phyloP scores from a whole-genome alignment of 2,113 vertebrate species.

The Athene noctua region DNA sequence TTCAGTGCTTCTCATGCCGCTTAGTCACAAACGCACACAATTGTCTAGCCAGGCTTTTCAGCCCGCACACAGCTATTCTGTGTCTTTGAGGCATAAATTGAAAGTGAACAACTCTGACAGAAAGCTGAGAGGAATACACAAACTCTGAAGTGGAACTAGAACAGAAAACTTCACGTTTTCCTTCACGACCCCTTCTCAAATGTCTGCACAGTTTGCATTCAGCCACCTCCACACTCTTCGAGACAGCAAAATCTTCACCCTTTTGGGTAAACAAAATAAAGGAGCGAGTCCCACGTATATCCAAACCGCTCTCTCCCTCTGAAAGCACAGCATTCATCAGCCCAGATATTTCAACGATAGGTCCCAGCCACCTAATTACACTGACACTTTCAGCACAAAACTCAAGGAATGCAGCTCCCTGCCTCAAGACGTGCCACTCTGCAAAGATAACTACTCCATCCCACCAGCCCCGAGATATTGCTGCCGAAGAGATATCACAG shows the following conservation, averaged over 20 bases:
- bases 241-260: neutral
- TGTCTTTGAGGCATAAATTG: neutral
- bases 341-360: too few species aligned
- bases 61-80: neutral
- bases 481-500: neutral
- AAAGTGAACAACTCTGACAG: neutral
- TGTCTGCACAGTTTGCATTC: fast-evolving
- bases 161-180: neutral
- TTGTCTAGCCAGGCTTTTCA: neutral
- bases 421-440: neutral
- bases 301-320: neutral
- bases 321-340: neutral
- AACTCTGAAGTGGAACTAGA: neutral
- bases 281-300: fast-evolving
- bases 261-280: neutral
- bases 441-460: neutral
- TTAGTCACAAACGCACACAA: neutral
- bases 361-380: neutral
- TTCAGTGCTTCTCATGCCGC: neutral
- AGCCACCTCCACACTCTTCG: neutral
- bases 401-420: neutral
- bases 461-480: neutral
- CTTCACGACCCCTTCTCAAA: neutral
- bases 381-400: neutral
- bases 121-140: neutral